Evolutionary conservation across 2,888 invertebrate species (phyloP), one percentile per base, ranked within the genome.

Genomic region (Diarsia mendica): DNA sequence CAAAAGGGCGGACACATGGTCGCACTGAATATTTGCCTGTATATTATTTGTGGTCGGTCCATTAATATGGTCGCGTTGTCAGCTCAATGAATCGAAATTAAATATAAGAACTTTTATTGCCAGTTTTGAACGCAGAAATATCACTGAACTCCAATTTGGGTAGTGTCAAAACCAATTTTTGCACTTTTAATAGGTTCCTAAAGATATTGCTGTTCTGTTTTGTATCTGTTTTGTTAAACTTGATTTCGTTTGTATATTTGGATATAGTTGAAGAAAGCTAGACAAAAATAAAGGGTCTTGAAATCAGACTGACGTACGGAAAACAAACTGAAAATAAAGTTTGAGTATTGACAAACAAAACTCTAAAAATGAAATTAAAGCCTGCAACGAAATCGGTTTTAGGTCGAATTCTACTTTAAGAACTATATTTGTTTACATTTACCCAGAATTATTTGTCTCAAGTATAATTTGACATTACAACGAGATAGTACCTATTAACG

Each of bases 81-180:
- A 79, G 83, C 74, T 81, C 90, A 90, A 88, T 89, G 88, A 87
- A 82, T 86, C 79, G 84, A 85, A 87, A 90, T 89, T 86, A 82
- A 87, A 87, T 83, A 85, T 86, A 83, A 86, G 84, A 86, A 82
- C 55, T 76, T 75, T 77, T 72, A 65, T 58, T 65, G 39, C 61
- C 28, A 64, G 67, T 67, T 77, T 61, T 46, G 55, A 70, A 66
- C 15, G n/a, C 18, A 53, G 61, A 70, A 74, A 33, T 58, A 66
- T 4, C 44, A 8, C 46, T 60, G 9, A 39, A 78, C n/a, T 49
- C 63, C 72, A 53, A 71, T 79, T 79, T 11, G 23, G 20, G 44
- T 60, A 70, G 48, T 53, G 64, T 70, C 79, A 79, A 23, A 58
- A 33, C 2, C 18, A 55, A 46, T 1, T 58, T 81, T 51, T 46